A percentile compares a stretch with the other conserved stretches of the same genome.
Evolutionary conservation across 2,797 vertebrate species (phyloP).

Genomic region (Ctenosaura bakeri): DNA sequence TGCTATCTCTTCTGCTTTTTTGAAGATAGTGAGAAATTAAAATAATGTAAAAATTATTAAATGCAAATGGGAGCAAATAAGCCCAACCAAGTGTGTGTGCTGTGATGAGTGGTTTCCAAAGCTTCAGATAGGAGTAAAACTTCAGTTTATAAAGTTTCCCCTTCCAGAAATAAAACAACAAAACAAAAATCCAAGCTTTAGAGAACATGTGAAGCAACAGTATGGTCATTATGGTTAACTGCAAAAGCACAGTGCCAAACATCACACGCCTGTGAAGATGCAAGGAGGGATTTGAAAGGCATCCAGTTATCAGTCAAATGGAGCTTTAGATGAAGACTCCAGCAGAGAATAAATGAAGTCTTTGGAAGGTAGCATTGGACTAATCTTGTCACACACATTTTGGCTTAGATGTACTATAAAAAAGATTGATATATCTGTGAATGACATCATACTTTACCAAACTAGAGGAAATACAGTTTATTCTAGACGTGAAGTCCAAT

Average conservation of each 20-base stretch:
- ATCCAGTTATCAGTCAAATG: conserved; percentile 57
- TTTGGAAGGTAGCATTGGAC: conserved; percentile 51
- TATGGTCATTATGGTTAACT: conserved; percentile 47
- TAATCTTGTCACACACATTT: conserved; percentile 39
- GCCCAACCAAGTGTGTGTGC: conserved; percentile 47
- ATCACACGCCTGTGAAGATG: conserved; percentile 57
- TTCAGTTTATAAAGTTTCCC: conserved; percentile 39
- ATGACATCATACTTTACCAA: conserved; percentile 30
- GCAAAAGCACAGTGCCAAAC: conserved; percentile 54
- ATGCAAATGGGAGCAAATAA: conserved; percentile 62
- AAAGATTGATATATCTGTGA: not conserved
- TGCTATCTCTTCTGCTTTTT: conserved; percentile 60
- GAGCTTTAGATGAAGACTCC: conserved; percentile 67
- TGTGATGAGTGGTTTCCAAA: conserved; percentile 47
- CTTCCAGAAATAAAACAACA: conserved; percentile 50
- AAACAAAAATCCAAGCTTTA: conserved; percentile 40
- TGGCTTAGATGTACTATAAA: not conserved
- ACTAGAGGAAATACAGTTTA: not conserved
- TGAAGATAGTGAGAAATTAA: conserved; percentile 74
- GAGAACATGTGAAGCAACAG: conserved; percentile 56
- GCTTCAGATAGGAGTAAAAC: conserved; percentile 49
- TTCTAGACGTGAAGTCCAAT: not conserved
- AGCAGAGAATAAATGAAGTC: conserved; percentile 69
- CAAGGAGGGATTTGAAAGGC: conserved; percentile 67
- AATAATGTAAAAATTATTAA: conserved; percentile 61